Percentiles rank a stretch among this genome's conserved stretches.
Evolutionary conservation across 2,888 invertebrate genomes (phyloP).

Genomic region (Amiota minor): DNA sequence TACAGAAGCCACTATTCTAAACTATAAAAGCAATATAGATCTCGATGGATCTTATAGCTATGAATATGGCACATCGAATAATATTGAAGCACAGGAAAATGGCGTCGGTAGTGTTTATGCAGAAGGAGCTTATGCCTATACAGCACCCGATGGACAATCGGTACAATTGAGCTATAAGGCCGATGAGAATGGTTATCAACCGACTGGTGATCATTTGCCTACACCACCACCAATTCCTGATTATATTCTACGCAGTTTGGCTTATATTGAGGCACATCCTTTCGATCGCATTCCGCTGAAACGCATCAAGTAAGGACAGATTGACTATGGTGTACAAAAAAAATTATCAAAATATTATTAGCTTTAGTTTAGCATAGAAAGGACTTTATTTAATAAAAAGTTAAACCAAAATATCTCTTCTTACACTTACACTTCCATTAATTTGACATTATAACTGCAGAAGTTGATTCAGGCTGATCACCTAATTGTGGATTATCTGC

Average conservation of each 20-base stretch:
- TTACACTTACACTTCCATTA: too few relatives aligned
- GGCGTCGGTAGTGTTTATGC: slow-evolving; percentile 76
- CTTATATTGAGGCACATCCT: slow-evolving; percentile 67
- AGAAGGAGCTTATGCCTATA: slow-evolving; percentile 57
- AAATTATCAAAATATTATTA: too few relatives aligned
- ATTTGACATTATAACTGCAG: too few relatives aligned
- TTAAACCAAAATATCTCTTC: too few relatives aligned
- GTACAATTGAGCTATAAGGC: slow-evolving; percentile 66
- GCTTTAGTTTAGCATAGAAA: too few relatives aligned
- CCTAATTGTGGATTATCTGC: too few relatives aligned
- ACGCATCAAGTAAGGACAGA: neutral
- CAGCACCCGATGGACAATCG: slow-evolving; percentile 66
- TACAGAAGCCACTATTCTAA: slow-evolving; percentile 54
- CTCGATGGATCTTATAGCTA: slow-evolving; percentile 74
- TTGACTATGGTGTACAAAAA: too few relatives aligned
- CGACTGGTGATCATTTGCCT: slow-evolving; percentile 68
- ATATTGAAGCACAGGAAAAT: slow-evolving; percentile 76
- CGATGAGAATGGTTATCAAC: slow-evolving; percentile 70
- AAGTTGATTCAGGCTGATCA: too few relatives aligned
- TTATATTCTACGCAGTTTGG: slow-evolving; percentile 63
- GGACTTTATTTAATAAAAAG: too few relatives aligned
- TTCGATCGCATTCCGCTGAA: slow-evolving; percentile 52
- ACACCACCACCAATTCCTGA: slow-evolving; percentile 71
- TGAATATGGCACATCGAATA: slow-evolving; percentile 76
- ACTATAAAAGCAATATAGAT: slow-evolving; percentile 55